A percentile compares a stretch with the other conserved stretches of the same genome.
Evolutionary conservation across 2,797 vertebrate species (phyloP).

Genomic region (Channa striata): DNA sequence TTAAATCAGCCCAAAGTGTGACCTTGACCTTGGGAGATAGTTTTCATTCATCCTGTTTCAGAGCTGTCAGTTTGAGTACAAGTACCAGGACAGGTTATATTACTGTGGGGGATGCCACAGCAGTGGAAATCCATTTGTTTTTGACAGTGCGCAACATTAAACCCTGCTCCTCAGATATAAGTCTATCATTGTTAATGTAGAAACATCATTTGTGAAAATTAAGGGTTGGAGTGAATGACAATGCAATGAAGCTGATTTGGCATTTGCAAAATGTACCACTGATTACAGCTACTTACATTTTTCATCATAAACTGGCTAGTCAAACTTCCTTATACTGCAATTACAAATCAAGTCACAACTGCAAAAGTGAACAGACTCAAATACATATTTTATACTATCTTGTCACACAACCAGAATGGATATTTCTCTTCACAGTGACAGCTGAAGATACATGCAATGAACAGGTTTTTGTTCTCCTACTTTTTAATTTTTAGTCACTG

Average conservation of each 20-base stretch:
- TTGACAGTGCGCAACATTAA: constrained; percentile 42
- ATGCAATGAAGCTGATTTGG: constrained; percentile 39
- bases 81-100: constrained; percentile 46
- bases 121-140: constrained; percentile 49
- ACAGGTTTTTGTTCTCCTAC: not conserved
- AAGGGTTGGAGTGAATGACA: constrained; percentile 44
- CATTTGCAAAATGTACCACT: constrained; percentile 33
- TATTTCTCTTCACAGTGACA: not conserved
- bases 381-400: constrained; percentile 5
- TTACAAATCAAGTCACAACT: constrained; percentile 35
- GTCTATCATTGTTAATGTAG: constrained; percentile 40
- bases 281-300: constrained; percentile 33
- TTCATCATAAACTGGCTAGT: constrained; percentile 34
- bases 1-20: constrained; percentile 53
- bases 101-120: constrained; percentile 30
- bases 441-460: not conserved
- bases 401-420: not conserved
- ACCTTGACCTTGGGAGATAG: constrained; percentile 67
- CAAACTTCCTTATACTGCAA: constrained; percentile 20
- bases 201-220: constrained; percentile 36
- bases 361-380: constrained; percentile 29
- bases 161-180: constrained; percentile 2
- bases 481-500: not conserved
- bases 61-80: constrained; percentile 62
- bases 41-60: constrained; percentile 58